Evolutionary conservation across 2,888 invertebrate genomes (phyloP).

Genomic region (Cephus pulcher): DNA sequence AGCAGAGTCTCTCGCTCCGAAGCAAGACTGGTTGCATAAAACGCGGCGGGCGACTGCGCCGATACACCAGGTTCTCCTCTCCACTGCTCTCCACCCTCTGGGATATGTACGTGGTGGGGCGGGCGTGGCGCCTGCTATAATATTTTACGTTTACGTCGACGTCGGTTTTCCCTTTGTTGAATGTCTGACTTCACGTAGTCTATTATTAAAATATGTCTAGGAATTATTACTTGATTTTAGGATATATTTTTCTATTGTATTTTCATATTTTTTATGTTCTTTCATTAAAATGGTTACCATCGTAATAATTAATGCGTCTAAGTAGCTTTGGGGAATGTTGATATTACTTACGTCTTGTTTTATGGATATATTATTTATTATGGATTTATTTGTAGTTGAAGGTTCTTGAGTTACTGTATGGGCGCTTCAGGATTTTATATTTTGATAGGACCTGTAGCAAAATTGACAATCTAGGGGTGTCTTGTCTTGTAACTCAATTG

Average conservation of each 20-base stretch:
- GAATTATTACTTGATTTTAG: not conserved
- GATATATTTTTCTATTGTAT: not conserved
- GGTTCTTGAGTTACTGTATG: not conserved
- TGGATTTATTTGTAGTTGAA: not conserved
- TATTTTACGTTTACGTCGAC: not conserved
- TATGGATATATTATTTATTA: not conserved
- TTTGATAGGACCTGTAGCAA: not conserved
- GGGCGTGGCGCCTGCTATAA: slow-evolving; percentile 54
- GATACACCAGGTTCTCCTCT: slow-evolving; percentile 31
- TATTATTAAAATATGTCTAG: not conserved
- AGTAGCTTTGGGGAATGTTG: not conserved
- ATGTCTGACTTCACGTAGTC: not conserved
- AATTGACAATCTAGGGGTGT: not conserved
- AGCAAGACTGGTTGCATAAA: slow-evolving; percentile 65
- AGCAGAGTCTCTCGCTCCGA: slow-evolving; percentile 56
- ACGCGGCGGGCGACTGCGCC: slow-evolving; percentile 59
- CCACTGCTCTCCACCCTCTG: slow-evolving; percentile 24
- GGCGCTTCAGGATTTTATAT: not conserved
- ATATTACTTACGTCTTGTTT: not conserved
- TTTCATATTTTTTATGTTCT: not conserved
- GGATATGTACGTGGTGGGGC: slow-evolving; percentile 44
- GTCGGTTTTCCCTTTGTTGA: not conserved
- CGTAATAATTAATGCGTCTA: not conserved
- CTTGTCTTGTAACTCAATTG: not conserved
- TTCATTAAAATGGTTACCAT: not conserved